Percentiles rank a stretch among this genome's conserved stretches.
Conservation (phyloP, 2,888 invertebrate species). For the Eulithis testata region DNA sequence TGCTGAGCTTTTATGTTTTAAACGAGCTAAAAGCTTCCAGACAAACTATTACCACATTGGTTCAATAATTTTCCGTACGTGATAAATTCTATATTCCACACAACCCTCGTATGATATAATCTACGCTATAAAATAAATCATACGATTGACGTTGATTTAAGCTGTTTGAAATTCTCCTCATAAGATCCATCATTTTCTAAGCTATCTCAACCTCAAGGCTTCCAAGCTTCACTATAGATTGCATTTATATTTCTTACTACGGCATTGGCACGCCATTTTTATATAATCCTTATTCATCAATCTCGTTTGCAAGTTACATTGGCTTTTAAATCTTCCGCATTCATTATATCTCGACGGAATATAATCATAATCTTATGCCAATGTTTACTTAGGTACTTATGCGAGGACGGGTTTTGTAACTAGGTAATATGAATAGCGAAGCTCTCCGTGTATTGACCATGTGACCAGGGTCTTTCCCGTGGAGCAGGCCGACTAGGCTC, state of each 20-base stretch:
- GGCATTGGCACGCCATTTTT: constrained; percentile 32
- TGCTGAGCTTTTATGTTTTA: too few species aligned
- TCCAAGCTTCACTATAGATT: constrained; percentile 24
- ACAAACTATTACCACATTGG: not conserved
- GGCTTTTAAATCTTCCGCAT: constrained; percentile 28
- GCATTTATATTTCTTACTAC: constrained; percentile 31
- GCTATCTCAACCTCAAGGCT: constrained; percentile 24
- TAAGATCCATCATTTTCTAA: constrained; percentile 32
- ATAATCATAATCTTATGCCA: not conserved
- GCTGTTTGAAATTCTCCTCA: constrained; percentile 18
- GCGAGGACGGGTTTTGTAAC: not conserved
- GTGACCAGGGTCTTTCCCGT: not conserved
- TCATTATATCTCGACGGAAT: constrained; percentile 14
- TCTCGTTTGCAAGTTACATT: constrained; percentile 33
- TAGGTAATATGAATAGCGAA: not conserved
- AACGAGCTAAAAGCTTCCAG: not conserved
- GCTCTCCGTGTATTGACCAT: too few species aligned
- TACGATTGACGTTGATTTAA: constrained; percentile 21
- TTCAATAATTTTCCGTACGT: constrained; percentile 6
- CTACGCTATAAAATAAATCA: constrained; percentile 18
- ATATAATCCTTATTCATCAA: constrained; percentile 36
- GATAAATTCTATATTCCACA: not conserved
- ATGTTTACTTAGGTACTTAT: not conserved
- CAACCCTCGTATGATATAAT: not conserved
- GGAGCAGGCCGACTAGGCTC: not conserved